phyloP scores from a whole-genome alignment of 2,797 vertebrate species.

The Sternarchorhynchus goeldii region DNA sequence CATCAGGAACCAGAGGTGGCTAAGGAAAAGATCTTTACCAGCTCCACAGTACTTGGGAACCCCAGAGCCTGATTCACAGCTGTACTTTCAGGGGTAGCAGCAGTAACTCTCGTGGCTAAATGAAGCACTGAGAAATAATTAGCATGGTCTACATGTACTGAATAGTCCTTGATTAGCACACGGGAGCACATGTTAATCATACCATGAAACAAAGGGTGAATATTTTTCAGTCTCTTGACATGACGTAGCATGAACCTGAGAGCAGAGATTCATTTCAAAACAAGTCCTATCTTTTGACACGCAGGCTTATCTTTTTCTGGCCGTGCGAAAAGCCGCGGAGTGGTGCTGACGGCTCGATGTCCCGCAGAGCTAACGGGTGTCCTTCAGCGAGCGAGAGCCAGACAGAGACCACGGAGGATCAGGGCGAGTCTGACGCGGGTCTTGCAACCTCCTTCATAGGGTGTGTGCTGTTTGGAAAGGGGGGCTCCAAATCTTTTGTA shows the following conservation, averaged over 20 bases:
- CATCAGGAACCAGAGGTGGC: constrained; percentile 54
- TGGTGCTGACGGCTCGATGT: constrained; percentile 71
- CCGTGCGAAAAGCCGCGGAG: constrained; percentile 65
- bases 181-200: constrained; percentile 65
- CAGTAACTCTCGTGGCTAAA: constrained; percentile 70
- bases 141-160: constrained; percentile 60
- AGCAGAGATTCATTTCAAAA: constrained; percentile 69
- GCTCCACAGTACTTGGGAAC: constrained; percentile 62
- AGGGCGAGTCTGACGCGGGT: constrained; percentile 58
- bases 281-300: constrained; percentile 49
- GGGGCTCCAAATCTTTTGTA: constrained; percentile 47
- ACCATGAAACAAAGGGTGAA: constrained; percentile 68
- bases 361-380: constrained; percentile 73
- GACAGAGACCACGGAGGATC: constrained; percentile 55
- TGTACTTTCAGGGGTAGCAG: constrained; percentile 65
- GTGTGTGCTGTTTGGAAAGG: constrained; percentile 55
- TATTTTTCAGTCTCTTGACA: constrained; percentile 59
- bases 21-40: constrained; percentile 44
- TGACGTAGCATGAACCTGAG: constrained; percentile 62
- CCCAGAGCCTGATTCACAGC: constrained; percentile 57
- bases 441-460: constrained; percentile 52
- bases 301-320: constrained; percentile 54
- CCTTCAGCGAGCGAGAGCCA: constrained; percentile 61
- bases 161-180: constrained; percentile 69
- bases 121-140: constrained; percentile 65